These are phyloP conservation scores for Tuta absoluta DNA, from an alignment of 2,888 invertebrate species.

Conservation along the genomic window DNA sequence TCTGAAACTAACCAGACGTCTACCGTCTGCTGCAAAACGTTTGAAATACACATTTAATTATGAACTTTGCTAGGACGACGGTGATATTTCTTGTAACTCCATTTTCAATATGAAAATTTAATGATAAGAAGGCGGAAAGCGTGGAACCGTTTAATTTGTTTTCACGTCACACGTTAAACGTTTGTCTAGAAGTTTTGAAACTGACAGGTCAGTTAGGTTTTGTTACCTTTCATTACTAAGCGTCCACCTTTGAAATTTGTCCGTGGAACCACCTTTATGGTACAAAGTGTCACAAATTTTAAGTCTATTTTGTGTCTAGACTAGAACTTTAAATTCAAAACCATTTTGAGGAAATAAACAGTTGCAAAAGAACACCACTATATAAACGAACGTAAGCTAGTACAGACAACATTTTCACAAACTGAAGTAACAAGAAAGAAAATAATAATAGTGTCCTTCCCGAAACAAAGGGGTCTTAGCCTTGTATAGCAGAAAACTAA, in stretches of 20 bases:
- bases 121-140: conserved; percentile 44
- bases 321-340: not conserved
- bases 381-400: not conserved
- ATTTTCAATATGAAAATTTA: conserved; percentile 53
- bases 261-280: no score
- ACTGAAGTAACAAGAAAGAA: not conserved
- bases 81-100: conserved; percentile 56
- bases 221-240: not conserved
- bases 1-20: conserved; percentile 42
- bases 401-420: conserved; percentile 3
- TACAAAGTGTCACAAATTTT: not conserved
- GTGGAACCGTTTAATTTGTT: conserved; percentile 48
- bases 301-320: not conserved
- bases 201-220: not conserved
- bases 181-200: conserved; percentile 3
- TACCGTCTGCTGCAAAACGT: conserved; percentile 35
- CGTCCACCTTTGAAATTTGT: not conserved
- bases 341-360: not conserved
- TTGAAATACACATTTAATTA: conserved; percentile 49
- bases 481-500: not conserved
- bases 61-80: conserved; percentile 36
- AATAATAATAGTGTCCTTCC: not conserved
- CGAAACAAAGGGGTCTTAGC: not conserved
- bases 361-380: not conserved
- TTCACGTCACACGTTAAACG: conserved; percentile 34